These are phyloP conservation scores for Orcinus orca DNA, from an alignment of 2,113 vertebrate species.

Conservation along the genomic window DNA sequence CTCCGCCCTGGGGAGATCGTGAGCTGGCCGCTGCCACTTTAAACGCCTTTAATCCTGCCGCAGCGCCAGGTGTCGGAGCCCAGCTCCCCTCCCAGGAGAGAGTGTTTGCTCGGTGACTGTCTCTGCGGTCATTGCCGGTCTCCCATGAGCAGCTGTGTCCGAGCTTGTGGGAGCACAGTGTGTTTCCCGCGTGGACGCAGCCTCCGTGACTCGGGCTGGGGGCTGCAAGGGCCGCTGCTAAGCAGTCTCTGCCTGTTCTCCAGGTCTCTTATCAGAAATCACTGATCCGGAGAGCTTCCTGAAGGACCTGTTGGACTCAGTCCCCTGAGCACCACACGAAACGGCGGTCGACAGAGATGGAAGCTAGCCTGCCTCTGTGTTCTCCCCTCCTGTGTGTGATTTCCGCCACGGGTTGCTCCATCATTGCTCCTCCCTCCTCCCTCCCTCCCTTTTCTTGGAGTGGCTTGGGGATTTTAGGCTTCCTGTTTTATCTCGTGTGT, in stretches of 20 bases:
- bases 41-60: not conserved
- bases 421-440: not conserved
- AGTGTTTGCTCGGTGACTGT: not conserved
- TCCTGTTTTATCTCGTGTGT: conserved; percentile 79
- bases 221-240: fast-evolving
- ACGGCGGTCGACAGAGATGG: conserved; percentile 29
- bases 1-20: not conserved
- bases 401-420: conserved; percentile 59
- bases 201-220: not conserved
- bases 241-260: conserved; percentile 42
- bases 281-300: conserved; percentile 94
- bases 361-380: conserved; percentile 69
- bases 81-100: not conserved
- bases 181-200: not conserved
- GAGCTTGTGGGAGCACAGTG: not conserved
- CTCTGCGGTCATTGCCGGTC: not conserved
- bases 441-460: conserved; percentile 64
- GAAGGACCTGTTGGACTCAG: conserved; percentile 95
- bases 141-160: fast-evolving
- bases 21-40: not conserved
- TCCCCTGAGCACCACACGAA: conserved; percentile 87
- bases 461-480: conserved; percentile 80
- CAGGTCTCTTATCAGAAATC: conserved; percentile 95
- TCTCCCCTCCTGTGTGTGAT: conserved; percentile 64
- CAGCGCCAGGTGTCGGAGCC: not conserved